phyloP scores from a whole-genome alignment of 1,140 invertebrate genomes.

The Anastatus disparis region DNA sequence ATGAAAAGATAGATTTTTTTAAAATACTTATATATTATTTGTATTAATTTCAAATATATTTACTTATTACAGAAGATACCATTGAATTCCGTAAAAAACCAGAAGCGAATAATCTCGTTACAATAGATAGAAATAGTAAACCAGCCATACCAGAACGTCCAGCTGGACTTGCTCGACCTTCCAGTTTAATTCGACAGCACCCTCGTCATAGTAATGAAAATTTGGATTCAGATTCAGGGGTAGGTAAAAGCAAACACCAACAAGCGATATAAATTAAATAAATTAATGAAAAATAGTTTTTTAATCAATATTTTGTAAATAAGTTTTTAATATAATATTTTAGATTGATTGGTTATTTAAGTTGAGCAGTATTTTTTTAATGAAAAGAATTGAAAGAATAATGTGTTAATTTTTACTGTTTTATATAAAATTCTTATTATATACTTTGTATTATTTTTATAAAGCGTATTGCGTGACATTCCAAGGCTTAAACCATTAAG shows the following conservation, averaged over 20 bases:
- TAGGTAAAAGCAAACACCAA: conserved; percentile 50
- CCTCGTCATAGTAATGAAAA: conserved; percentile 60
- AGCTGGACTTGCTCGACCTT: conserved; percentile 71
- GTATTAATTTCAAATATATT: no score
- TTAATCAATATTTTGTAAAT: no score
- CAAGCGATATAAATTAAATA: not conserved
- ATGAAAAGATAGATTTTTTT: no score
- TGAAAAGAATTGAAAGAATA: conserved; percentile 4
- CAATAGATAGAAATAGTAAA: conserved; percentile 65
- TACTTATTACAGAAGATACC: conserved; percentile 54
- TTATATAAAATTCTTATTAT: not conserved
- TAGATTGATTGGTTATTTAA: not conserved
- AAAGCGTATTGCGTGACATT: not conserved
- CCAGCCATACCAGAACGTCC: conserved; percentile 79
- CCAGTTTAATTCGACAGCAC: conserved; percentile 66
- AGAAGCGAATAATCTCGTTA: conserved; percentile 49
- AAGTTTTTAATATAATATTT: not conserved
- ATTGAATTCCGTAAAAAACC: conserved; percentile 61
- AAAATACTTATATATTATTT: no score
- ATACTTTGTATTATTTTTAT: conserved; percentile 17
- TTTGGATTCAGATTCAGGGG: conserved; percentile 59
- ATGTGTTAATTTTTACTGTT: not conserved
- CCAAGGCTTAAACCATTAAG: conserved; percentile 1
- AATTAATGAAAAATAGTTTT: no score
- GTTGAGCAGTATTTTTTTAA: conserved; percentile 10